A percentile compares a stretch with the other conserved stretches of the same genome.
Evolutionary conservation across 2,797 vertebrate genomes (phyloP).

Genomic region (Microctenopoma steveboyesi): DNA sequence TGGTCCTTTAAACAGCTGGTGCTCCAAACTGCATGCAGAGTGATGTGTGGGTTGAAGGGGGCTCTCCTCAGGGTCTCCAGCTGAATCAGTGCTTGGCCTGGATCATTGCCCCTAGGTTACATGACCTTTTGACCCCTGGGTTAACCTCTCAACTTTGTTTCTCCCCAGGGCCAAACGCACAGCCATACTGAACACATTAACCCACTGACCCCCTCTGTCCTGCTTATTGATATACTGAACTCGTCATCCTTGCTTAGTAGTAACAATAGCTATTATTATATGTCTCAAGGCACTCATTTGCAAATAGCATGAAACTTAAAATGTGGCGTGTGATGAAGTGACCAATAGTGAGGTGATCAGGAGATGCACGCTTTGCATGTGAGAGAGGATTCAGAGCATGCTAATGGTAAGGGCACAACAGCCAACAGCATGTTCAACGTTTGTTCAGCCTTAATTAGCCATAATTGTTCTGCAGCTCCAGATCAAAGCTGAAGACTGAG

Average conservation of each 20-base stretch:
- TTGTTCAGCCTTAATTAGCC: conserved; percentile 40
- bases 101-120: conserved; percentile 59
- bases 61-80: conserved; percentile 68
- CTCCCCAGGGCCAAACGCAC: conserved; percentile 65
- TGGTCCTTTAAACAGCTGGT: conserved; percentile 65
- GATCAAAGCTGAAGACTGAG: conserved; percentile 55
- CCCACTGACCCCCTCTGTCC: conserved; percentile 58
- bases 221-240: conserved; percentile 46
- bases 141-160: conserved; percentile 75
- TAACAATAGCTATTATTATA: conserved; percentile 37
- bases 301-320: conserved; percentile 12
- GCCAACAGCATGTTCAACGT: conserved; percentile 38
- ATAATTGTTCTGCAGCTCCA: conserved; percentile 33
- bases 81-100: conserved; percentile 64
- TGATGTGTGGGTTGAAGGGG: conserved; percentile 63
- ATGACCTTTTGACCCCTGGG: conserved; percentile 58
- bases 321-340: neutral
- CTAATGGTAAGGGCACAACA: conserved; percentile 42
- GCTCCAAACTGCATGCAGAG: conserved; percentile 53
- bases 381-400: conserved; percentile 9
- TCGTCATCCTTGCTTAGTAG: conserved; percentile 41
- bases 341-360: neutral
- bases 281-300: conserved; percentile 16
- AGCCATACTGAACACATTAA: conserved; percentile 78
- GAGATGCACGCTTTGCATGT: conserved; percentile 13